Evolutionary conservation across 2,797 vertebrate species (phyloP), one percentile per base, ranked within the genome.

Genomic region (Mallotus villosus): DNA sequence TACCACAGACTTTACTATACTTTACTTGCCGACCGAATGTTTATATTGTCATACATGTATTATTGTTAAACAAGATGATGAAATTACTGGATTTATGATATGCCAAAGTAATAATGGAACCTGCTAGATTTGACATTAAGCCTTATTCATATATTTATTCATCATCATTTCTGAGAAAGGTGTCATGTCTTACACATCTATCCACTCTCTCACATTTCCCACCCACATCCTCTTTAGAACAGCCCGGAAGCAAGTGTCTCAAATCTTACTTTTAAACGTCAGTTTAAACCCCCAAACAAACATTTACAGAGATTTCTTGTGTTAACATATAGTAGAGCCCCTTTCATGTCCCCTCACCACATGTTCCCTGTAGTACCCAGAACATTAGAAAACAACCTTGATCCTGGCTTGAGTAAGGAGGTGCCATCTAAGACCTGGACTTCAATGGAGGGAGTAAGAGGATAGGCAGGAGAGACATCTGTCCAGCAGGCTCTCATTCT

Each of bases 381-480:
- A 81, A 81, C 84, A 88, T 84, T 72, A n/a, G 84, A 87, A 90
- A 92, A 90, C 84, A 90, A 88, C 85, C 88, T 90, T 90, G 87
- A 90, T 90, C 89, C 82, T 80, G 83, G 89, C 83, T 87, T 78
- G 79, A 90, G 87, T 89, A 87, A 84, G 82, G 88, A 92, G 89
- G 91, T 91, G 88, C 87, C 91, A 93, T 92, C 88, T 88, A 86
- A 88, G 86, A 91, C 78, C 79, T 90, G 85, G 85, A 91, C 85
- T 87, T 88, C 89, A 89, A 89, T 81, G 77, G 81, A 78, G 81
- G 76, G 87, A 87, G 82, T 78, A 83, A 67, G 79, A 82, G 74
- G 81, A 90, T 86, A 86, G 86, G 83, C 89, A 87, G 85, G 81
- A 92, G 81, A 92, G 88, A 92, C 92, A 93, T 94, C 92, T 93